Evolutionary conservation across 2,113 vertebrate species (phyloP), one percentile per base, ranked within the genome.

Genomic region (Pungitius pungitius): DNA sequence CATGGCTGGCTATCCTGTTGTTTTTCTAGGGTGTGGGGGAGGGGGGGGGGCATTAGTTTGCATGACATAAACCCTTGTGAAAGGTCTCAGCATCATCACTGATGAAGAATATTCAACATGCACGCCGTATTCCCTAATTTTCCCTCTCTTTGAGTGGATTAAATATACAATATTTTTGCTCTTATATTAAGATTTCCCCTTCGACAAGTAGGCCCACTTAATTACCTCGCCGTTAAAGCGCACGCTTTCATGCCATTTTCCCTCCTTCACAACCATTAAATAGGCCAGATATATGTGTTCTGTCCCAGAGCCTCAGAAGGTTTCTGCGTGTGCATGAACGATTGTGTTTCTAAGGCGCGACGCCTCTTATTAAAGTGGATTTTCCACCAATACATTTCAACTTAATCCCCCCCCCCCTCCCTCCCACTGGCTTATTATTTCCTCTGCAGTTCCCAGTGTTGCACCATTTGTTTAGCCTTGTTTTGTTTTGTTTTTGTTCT

Each of bases 321-420:
- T 45, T 58, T 67, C 68, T 61, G 60, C n/a, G 62, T 39, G 52
- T 60, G 47, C 8, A 15, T 47, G 30, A 45, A 43, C 20, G 73
- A 76, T 75, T 78, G 63, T 47, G 39, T 80, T 51, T 22, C 51
- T 55, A 3, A 40, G 60, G 63, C 26, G 1, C 15, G 4, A 55
- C 61, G 60, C 61, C 75, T 78, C 76, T 75, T 79, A 67, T 75
- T 79, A 67, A 87, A 86, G 79, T 83, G 79, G 85, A 80, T 84
- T 88, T 88, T 42, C 69, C 67, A 49, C 89, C 69, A 85, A 85
- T 77, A 80, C 68, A 63, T 67, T 83, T 80, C 83, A 77, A 78
- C 62, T 81, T 73, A 66, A 60, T 80, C 39, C 77, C 56, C 9
- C 55, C 62, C 22, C 30, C 58, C 75, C 70, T 63, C 43, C 62